A percentile compares a stretch with the other conserved stretches of the same genome.
Conservation (phyloP, 2,113 vertebrate species). For the Cyprinus carpio region DNA sequence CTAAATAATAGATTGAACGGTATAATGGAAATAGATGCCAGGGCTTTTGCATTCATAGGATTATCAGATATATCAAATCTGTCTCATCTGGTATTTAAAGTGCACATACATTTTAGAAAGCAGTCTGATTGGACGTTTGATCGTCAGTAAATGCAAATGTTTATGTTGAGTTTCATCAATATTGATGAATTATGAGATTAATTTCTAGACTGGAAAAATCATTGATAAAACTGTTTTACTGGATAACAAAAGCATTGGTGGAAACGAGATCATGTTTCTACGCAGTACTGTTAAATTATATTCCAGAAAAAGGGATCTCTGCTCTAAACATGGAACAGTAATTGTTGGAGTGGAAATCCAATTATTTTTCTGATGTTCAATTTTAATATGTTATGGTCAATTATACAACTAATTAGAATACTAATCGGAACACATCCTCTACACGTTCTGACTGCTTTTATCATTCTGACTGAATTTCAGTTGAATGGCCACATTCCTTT, state of each 20-base stretch:
- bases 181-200: background rate
- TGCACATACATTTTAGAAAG: background rate
- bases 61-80: conserved; percentile 8
- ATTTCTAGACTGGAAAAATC: background rate
- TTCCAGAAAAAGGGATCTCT: conserved; percentile 20
- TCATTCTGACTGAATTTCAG: conserved; percentile 25
- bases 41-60: background rate
- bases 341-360: conserved; percentile 50
- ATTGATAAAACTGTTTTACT: background rate
- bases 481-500: conserved; percentile 26
- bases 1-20: conserved; percentile 1
- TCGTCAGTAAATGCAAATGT: background rate
- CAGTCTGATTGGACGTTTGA: background rate
- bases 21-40: background rate
- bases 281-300: background rate
- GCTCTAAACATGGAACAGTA: conserved; percentile 11
- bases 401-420: conserved; percentile 50
- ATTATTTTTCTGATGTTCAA: conserved; percentile 47
- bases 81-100: background rate
- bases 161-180: background rate
- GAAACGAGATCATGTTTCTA: background rate
- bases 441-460: conserved; percentile 32
- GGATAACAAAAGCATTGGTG: background rate
- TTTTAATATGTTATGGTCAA: conserved; percentile 55
- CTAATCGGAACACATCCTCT: conserved; percentile 7